phyloP scores from a whole-genome alignment of 2,888 invertebrate species.

The Ethmia dodecea region DNA sequence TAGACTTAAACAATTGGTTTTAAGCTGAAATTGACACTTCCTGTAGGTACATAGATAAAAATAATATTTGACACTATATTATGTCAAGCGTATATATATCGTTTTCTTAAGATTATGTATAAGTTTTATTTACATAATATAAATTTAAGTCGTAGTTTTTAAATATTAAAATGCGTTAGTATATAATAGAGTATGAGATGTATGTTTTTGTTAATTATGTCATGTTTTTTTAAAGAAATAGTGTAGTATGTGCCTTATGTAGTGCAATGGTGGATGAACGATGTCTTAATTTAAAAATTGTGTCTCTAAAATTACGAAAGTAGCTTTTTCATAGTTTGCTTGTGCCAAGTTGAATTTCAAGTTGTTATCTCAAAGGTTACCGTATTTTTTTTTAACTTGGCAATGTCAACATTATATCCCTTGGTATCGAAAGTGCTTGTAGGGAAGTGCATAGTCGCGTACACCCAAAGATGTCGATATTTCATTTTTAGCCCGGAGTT shows the following conservation, averaged over 20 bases:
- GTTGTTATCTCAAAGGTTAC: conserved; percentile 6
- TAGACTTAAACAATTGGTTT: conserved; percentile 10
- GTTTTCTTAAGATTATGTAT: conserved; percentile 3
- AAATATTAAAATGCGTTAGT: conserved; percentile 1
- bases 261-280: conserved; percentile 9
- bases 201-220: not conserved
- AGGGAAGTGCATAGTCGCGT: conserved; percentile 65
- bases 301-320: not conserved
- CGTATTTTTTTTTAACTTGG: conserved; percentile 1
- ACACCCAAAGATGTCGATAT: conserved; percentile 32
- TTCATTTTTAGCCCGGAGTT: conserved; percentile 13
- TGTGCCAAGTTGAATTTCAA: conserved; percentile 7
- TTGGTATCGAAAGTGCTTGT: conserved; percentile 34
- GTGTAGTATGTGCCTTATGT: conserved; percentile 16
- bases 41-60: conserved; percentile 4
- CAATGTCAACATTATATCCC: conserved; percentile 11
- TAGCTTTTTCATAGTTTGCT: no score
- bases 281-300: not conserved
- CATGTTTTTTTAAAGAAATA: not conserved
- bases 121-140: conserved; percentile 7
- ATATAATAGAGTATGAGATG: not conserved
- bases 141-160: conserved; percentile 2
- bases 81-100: conserved; percentile 2
- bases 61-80: conserved; percentile 1
- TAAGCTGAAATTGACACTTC: conserved; percentile 15